phyloP scores from a whole-genome alignment of 2,888 invertebrate genomes.

The Melipona beecheii region DNA sequence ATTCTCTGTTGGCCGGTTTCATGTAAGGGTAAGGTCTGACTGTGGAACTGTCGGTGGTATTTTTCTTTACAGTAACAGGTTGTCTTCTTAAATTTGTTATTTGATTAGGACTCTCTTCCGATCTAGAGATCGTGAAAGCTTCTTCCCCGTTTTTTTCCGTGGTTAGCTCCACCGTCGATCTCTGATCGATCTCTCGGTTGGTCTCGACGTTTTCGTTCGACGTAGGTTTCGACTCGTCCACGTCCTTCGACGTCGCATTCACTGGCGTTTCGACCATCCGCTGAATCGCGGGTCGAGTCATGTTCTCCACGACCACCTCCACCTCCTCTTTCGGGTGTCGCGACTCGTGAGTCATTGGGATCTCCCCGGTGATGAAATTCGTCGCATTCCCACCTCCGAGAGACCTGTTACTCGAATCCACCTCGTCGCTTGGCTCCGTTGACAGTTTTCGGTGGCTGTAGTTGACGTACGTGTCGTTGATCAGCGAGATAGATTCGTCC shows the following conservation, averaged over 20 bases:
- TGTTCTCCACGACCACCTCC: conserved; percentile 72
- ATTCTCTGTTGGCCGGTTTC: conserved; percentile 48
- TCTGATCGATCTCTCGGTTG: neutral
- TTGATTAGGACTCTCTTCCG: conserved; percentile 4
- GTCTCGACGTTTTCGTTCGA: neutral
- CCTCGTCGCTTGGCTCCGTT: conserved; percentile 47
- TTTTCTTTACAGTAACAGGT: conserved; percentile 27
- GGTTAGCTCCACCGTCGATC: neutral
- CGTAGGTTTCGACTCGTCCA: neutral
- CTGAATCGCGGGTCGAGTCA: conserved; percentile 61
- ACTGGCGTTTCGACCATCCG: conserved; percentile 49
- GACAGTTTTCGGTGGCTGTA: conserved; percentile 52
- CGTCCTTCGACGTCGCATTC: conserved; percentile 1
- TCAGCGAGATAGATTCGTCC: conserved; percentile 68
- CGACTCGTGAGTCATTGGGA: conserved; percentile 43
- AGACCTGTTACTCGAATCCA: conserved; percentile 3
- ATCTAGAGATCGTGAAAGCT: neutral
- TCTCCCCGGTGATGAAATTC: conserved; percentile 63
- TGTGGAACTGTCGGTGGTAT: conserved; percentile 24
- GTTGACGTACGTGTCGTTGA: conserved; percentile 78
- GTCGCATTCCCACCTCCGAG: conserved; percentile 45
- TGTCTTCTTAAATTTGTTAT: conserved; percentile 41
- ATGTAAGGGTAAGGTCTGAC: conserved; percentile 76
- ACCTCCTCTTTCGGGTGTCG: conserved; percentile 74
- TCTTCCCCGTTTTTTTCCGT: conserved; percentile 18